Conservation (phyloP, 2,888 invertebrate species). For the Xestia c-nigrum region DNA sequence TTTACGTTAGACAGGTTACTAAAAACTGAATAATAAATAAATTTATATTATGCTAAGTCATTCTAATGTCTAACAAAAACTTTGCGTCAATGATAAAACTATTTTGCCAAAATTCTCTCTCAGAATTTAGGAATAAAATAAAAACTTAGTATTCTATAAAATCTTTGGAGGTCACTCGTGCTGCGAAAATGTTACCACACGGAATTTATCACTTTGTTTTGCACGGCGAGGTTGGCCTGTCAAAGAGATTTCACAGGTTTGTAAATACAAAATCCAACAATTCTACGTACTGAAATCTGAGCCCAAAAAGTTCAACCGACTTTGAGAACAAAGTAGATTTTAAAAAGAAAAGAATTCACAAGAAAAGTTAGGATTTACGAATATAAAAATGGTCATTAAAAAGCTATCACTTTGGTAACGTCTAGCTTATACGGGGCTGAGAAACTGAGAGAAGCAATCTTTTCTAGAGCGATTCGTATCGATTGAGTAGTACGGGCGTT, state of each 20-base stretch:
- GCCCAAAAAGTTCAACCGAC: constrained; percentile 32
- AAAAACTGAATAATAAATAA: constrained; percentile 37
- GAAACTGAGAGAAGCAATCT: constrained; percentile 69
- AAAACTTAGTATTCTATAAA: constrained; percentile 17
- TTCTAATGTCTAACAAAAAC: constrained; percentile 17
- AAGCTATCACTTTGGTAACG: constrained; percentile 64
- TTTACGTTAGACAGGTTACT: constrained; percentile 10
- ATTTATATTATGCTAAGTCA: constrained; percentile 16
- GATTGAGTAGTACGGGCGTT: constrained; percentile 74
- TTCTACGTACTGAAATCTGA: constrained; percentile 32
- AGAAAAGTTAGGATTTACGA: constrained; percentile 44
- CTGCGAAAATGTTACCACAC: constrained; percentile 11
- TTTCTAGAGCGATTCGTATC: constrained; percentile 74
- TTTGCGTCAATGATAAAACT: constrained; percentile 26
- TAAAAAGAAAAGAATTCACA: constrained; percentile 40
- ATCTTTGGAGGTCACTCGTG: constrained; percentile 22
- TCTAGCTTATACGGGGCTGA: constrained; percentile 61
- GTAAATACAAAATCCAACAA: constrained; percentile 32
- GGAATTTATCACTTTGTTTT: constrained; percentile 56
- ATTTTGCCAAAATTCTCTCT: constrained; percentile 9
- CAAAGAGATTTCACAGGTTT: constrained; percentile 41
- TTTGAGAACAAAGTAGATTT: constrained; percentile 44
- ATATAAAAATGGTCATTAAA: constrained; percentile 67
- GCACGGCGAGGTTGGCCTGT: constrained; percentile 4
- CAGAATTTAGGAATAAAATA: constrained; percentile 38